Conservation (phyloP, 2,113 vertebrate genomes). For the Ochotona princeps region DNA sequence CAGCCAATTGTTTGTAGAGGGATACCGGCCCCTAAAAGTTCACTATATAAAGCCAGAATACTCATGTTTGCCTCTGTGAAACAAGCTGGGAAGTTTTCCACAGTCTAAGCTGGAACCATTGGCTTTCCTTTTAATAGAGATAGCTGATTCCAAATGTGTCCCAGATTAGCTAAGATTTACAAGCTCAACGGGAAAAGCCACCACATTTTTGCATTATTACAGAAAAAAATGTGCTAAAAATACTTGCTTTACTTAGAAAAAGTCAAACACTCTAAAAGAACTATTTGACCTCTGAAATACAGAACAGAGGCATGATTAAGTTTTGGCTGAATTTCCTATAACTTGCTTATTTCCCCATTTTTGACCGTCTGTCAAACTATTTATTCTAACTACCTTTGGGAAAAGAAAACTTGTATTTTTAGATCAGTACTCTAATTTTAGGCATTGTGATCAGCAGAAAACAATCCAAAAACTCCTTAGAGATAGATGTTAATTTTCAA, state of each 20-base stretch:
- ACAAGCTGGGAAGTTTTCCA: neutral
- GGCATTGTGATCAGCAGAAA: conserved; percentile 71
- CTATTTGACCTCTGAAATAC: conserved; percentile 76
- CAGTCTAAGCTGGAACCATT: neutral
- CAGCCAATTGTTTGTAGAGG: neutral
- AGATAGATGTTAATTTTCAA: conserved; percentile 72
- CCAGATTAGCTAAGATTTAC: conserved; percentile 72
- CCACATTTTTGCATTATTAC: conserved; percentile 79
- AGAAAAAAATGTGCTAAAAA: conserved; percentile 74
- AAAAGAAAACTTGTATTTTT: conserved; percentile 80
- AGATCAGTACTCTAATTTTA: conserved; percentile 78
- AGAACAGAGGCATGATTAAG: conserved; percentile 79
- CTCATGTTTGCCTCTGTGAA: neutral
- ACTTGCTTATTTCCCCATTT: conserved; percentile 77
- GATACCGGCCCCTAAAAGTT: neutral
- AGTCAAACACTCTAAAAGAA: conserved; percentile 75
- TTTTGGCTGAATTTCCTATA: conserved; percentile 73
- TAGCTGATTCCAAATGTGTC: conserved; percentile 21
- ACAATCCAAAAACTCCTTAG: conserved; percentile 67
- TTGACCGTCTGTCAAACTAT: conserved; percentile 73
- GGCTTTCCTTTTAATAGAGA: neutral
- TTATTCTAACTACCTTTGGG: conserved; percentile 78
- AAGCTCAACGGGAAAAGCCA: conserved; percentile 68
- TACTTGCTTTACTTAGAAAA: conserved; percentile 78
- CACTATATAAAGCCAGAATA: neutral